phyloP scores from a whole-genome alignment of 1,140 invertebrate species.

The Fragariocoptes setiger region DNA sequence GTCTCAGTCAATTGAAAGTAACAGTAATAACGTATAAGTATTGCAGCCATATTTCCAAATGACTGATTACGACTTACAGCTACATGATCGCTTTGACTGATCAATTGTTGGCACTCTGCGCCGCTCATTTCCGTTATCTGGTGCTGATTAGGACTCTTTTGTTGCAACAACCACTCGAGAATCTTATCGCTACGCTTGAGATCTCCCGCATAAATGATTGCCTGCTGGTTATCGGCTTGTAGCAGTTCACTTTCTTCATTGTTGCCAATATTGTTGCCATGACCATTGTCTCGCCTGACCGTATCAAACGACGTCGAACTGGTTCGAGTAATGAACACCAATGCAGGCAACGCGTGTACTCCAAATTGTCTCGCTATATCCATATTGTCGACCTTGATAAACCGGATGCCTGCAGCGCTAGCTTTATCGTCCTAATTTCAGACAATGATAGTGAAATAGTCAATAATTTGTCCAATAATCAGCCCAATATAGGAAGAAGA shows the following conservation, averaged over 20 bases:
- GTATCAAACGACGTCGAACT: too few relatives aligned
- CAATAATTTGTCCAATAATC: conserved; percentile 1
- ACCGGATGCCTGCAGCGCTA: conserved; percentile 32
- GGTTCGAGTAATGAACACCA: conserved; percentile 26
- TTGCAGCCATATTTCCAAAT: too few relatives aligned
- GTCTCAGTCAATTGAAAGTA: too few relatives aligned
- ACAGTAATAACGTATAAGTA: too few relatives aligned
- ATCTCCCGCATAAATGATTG: conserved; percentile 52
- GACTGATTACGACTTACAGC: too few relatives aligned
- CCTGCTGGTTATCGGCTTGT: conserved; percentile 22
- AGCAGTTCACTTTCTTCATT: too few relatives aligned
- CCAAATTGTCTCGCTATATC: conserved; percentile 44
- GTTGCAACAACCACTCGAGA: conserved; percentile 15
- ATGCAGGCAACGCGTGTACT: conserved; percentile 16
- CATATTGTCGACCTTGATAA: conserved; percentile 68
- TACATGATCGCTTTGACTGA: conserved; percentile 11
- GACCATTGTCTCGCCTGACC: conserved; percentile 1
- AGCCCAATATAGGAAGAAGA: conserved; percentile 3
- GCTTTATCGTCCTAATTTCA: conserved; percentile 16
- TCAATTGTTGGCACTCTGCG: conserved; percentile 11
- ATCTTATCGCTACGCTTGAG: conserved; percentile 14
- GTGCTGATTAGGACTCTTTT: conserved; percentile 17
- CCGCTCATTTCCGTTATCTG: conserved; percentile 17
- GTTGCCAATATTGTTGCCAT: neutral
- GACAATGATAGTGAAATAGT: neutral